Percentiles rank a stretch among this genome's conserved stretches.
phyloP scores from a whole-genome alignment of 2,888 invertebrate genomes.

The Pseudococcus viburni region DNA sequence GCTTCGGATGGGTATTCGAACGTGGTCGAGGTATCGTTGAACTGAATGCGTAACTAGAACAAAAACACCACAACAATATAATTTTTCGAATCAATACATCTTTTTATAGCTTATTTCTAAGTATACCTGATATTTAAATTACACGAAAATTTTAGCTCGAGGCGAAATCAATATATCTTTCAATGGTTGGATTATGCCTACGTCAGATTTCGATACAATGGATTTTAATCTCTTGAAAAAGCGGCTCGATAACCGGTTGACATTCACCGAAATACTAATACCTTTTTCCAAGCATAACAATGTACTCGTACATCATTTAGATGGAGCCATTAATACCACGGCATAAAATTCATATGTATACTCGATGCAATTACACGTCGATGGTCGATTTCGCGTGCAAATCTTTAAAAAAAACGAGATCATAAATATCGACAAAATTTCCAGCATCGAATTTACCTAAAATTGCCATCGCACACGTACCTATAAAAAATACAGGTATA shows the following conservation, averaged over 20 bases:
- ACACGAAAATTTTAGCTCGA: too few relatives aligned
- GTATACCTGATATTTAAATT: too few relatives aligned
- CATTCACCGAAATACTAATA: background rate
- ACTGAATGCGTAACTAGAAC: constrained; percentile 87
- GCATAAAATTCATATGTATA: background rate
- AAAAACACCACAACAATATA: constrained; percentile 69
- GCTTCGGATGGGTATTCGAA: constrained; percentile 96
- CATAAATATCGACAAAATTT: constrained; percentile 33
- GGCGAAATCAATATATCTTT: too few relatives aligned
- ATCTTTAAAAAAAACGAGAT: background rate
- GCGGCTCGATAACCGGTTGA: background rate
- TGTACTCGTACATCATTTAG: constrained; percentile 10
- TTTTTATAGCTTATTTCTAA: too few relatives aligned
- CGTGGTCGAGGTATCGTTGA: constrained; percentile 89
- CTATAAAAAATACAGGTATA: background rate
- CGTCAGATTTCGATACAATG: background rate
- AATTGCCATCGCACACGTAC: background rate
- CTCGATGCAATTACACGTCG: background rate
- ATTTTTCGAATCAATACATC: too few relatives aligned
- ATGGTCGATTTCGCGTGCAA: background rate
- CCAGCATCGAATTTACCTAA: background rate
- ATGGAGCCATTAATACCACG: background rate
- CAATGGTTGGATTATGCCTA: background rate
- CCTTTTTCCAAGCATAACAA: background rate
- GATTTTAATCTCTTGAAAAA: background rate